Base-by-base conservation (phyloP, 2,797 vertebrate genomes). In the Dendrocincla fuliginosa region DNA sequence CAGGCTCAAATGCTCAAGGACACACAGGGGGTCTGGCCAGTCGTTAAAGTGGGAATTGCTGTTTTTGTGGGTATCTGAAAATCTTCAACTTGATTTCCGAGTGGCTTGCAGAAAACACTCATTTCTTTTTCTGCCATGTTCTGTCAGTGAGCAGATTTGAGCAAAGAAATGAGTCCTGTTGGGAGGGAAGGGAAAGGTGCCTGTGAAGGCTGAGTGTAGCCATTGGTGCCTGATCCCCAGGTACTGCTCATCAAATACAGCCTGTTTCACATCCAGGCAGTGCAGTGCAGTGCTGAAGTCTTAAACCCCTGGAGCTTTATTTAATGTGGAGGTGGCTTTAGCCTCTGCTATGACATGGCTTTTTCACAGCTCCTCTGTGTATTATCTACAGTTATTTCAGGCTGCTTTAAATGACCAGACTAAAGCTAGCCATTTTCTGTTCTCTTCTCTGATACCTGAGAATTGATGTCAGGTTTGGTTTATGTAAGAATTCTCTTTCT, bases 251-350 rank as follows among this genome's bases (percentile, higher is more conserved):
- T 71, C 59, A 41, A 20, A 75, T 57, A 16, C 37, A 74, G 61
- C 64, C 56, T 19, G 5, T 16, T 60, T 84, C 55, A 28, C 25
- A 59, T 67, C 55, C 75, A 68, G 55, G 18, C 63, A 25, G 53
- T 70, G 18, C 65, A 25, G 52, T 70, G 73, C 70, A 74, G 69
- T 70, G 73, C 70, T 70, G 69, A 64, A 82, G 37, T 41, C 27
- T 50, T 60, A 92, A 90, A 50, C 35, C 44, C 71, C 67, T 57
- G 49, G 50, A 90, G 80, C 78, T 92, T 70, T 87, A 35, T 74
- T 92, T 73, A 67, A 80, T 74, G 27, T 20, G 39, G 86, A 94
- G 44, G 71, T 80, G 71, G 93, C 76, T 91, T 85, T 24, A 89
- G 42, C 71, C 46, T 89, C 67, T 84, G 52, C 55, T 77, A 9